Evolutionary conservation across 2,888 invertebrate species (phyloP).

Genomic region (Aspidapion aeneum): DNA sequence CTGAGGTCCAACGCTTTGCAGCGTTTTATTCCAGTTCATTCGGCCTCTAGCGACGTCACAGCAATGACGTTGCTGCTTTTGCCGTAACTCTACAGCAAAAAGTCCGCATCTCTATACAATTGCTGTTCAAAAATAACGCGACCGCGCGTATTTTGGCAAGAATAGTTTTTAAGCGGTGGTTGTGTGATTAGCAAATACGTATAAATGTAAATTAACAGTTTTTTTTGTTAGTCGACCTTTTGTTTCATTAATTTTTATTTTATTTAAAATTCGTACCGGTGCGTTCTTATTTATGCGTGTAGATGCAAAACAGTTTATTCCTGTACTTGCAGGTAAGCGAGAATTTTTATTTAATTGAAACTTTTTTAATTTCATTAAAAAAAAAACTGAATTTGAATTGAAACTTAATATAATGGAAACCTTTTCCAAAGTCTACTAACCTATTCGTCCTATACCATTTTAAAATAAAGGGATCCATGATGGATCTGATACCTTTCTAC

Average conservation of each 20-base stretch:
- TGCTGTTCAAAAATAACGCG: neutral
- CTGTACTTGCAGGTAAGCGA: constrained; percentile 19
- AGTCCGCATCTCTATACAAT: no score
- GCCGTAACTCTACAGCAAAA: neutral
- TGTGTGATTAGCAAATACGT: neutral
- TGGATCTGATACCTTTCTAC: no score
- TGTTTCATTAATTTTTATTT: constrained; percentile 4
- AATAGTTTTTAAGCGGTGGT: neutral
- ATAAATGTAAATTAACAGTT: neutral
- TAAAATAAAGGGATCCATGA: no score
- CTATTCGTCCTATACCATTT: no score
- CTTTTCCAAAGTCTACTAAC: no score
- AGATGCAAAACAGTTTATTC: constrained; percentile 13
- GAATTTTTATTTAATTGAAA: neutral
- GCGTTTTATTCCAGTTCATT: neutral
- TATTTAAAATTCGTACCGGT: constrained; percentile 3
- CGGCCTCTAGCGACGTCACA: neutral
- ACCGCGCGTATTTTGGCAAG: neutral
- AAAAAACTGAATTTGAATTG: neutral
- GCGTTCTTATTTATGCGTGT: constrained; percentile 16
- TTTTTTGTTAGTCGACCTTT: neutral
- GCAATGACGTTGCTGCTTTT: neutral
- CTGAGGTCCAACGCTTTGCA: no score
- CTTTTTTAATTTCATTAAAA: neutral
- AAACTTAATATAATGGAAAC: neutral